Percentiles rank a stretch among this genome's conserved stretches.
These are phyloP conservation scores for Hipposideros armiger DNA, from an alignment of 2,113 vertebrate genomes.

Conservation along the genomic window DNA sequence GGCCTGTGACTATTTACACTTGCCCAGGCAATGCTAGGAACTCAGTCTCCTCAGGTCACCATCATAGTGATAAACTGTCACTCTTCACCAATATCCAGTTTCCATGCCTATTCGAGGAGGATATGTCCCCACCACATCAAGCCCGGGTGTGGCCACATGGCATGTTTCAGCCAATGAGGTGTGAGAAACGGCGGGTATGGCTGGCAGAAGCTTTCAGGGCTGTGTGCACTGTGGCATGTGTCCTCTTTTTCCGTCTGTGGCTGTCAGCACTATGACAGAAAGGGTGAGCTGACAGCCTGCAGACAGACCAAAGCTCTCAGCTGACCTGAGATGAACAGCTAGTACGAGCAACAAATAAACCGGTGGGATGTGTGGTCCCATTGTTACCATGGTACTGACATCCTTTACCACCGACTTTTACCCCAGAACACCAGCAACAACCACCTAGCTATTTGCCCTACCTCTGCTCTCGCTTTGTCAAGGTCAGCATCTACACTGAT, in stretches of 20 bases:
- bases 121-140: rapidly evolving
- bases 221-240: rapidly evolving
- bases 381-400: too few species aligned
- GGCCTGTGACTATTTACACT: neutral
- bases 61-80: too few species aligned
- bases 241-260: neutral
- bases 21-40: neutral
- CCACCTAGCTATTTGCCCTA: rapidly evolving
- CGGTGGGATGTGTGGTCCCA: rapidly evolving
- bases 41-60: too few species aligned
- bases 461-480: neutral
- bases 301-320: neutral
- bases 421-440: neutral
- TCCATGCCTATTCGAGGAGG: neutral
- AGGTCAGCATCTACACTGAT: neutral
- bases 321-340: neutral
- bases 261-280: neutral
- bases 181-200: neutral
- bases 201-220: neutral
- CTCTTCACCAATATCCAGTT: too few species aligned
- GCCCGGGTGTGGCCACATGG: neutral
- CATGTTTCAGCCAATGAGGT: neutral
- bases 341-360: neutral
- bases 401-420: neutral
- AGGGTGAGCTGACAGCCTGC: neutral